Conservation (phyloP, 1,140 invertebrate genomes). For the Drosophila rhopaloa region DNA sequence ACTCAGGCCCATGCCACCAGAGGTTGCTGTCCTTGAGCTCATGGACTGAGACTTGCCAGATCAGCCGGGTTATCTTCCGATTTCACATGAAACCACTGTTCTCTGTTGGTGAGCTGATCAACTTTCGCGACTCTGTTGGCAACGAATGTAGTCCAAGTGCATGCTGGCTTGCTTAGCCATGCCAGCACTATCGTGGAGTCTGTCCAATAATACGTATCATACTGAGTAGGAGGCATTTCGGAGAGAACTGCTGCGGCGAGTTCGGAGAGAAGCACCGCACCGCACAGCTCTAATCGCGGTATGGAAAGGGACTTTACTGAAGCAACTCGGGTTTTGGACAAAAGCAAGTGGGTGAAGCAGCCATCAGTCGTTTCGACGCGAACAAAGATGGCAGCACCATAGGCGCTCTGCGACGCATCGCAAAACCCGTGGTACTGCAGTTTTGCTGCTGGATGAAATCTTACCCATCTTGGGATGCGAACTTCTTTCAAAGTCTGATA, state of each 20-base stretch:
- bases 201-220: neutral
- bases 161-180: constrained; percentile 3
- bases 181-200: constrained; percentile 7
- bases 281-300: neutral
- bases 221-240: constrained; percentile 1
- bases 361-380: neutral
- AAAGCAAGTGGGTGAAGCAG: neutral
- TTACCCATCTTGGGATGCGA: neutral
- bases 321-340: neutral
- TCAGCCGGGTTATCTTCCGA: no score
- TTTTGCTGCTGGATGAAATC: neutral
- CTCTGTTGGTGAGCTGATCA: no score
- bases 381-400: constrained; percentile 3
- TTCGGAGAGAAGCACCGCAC: neutral
- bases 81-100: no score
- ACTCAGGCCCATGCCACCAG: no score
- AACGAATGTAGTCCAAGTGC: neutral
- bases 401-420: neutral
- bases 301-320: neutral
- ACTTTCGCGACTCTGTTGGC: neutral
- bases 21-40: no score
- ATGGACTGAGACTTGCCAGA: no score
- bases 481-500: neutral
- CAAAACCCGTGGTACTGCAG: neutral
- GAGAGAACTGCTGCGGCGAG: neutral